Evolutionary conservation across 2,797 vertebrate species (phyloP), one percentile per base, ranked within the genome.

Genomic region (Tiaroga cobitis): DNA sequence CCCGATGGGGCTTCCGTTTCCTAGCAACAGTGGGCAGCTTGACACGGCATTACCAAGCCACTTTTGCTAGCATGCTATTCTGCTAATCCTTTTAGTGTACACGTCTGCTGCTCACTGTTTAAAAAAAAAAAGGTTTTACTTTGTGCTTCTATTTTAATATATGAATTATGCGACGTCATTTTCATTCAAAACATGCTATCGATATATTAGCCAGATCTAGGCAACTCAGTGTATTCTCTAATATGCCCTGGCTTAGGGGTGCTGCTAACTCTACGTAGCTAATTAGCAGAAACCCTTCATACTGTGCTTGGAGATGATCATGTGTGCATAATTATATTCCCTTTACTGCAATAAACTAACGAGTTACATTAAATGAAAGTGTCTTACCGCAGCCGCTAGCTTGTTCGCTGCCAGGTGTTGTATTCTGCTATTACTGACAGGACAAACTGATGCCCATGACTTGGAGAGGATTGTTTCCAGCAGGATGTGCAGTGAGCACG

Each of bases 21-120:
- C 92, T 93, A 91, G 95, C 95, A 96, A 96, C 95, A 88, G 51
- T 6, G 78, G 65, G 83, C 85, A 75, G 87, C 91, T 92, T 87
- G 90, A 90, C 89, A 92, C 89, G 92, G 92, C 93, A 93, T 88
- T 88, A 86, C 85, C 83, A 81, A 49, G 87, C 56, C 84, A 76
- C 41, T 67, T 67, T 19, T 81, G 89, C 69, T 86, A 87, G 51
- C 63, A 29, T 51, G 56, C 77, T 79, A 68, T 7, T 34, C 26
- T 34, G 19, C 84, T 93, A 94, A 94, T 94, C 92, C 68, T 75
- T 24, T 75, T 29, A 75, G 56, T 89, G 91, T 86, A 26, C 82
- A 69, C 26, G 54, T 54, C n/a, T 76, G 39, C 46, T 87, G 5
- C 34, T 34, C 5, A 37, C 19, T 6, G 21, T 18, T 74, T 72